Conservation (phyloP, 2,113 vertebrate species). For the Xiphophorus hellerii region DNA sequence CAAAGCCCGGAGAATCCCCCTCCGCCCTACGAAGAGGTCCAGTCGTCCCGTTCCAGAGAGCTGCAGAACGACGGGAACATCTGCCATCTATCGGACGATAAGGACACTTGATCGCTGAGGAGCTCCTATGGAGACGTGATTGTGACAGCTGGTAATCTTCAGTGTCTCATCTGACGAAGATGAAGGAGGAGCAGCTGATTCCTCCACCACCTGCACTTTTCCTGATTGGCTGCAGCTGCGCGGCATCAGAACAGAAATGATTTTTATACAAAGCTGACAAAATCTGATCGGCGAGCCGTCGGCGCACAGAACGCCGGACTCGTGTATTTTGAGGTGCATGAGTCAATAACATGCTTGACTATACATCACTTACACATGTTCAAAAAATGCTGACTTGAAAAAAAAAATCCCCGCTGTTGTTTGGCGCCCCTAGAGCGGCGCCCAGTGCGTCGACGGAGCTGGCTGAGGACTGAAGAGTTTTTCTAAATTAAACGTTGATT, state of each 20-base stretch:
- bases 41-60: constrained; percentile 34
- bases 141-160: neutral
- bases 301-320: too few species aligned
- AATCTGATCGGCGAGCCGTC: constrained; percentile 37
- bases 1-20: constrained; percentile 63
- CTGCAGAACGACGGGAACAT: constrained; percentile 26
- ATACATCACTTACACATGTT: too few species aligned
- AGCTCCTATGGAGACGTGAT: neutral
- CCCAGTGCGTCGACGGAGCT: neutral
- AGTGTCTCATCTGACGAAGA: neutral
- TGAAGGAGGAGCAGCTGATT: neutral
- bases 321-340: too few species aligned
- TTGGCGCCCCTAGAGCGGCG: too few species aligned
- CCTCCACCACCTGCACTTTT: constrained; percentile 45
- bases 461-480: neutral
- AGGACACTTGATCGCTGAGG: constrained; percentile 61
- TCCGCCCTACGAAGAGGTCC: constrained; percentile 75
- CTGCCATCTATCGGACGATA: constrained; percentile 63
- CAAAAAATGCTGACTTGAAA: too few species aligned
- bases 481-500: neutral
- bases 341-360: too few species aligned
- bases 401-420: too few species aligned
- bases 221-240: constrained; percentile 41
- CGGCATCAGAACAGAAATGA: constrained; percentile 43
- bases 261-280: constrained; percentile 9